These are phyloP conservation scores for Austrolebias charrua DNA, from an alignment of 2,797 vertebrate species.

Conservation along the genomic window DNA sequence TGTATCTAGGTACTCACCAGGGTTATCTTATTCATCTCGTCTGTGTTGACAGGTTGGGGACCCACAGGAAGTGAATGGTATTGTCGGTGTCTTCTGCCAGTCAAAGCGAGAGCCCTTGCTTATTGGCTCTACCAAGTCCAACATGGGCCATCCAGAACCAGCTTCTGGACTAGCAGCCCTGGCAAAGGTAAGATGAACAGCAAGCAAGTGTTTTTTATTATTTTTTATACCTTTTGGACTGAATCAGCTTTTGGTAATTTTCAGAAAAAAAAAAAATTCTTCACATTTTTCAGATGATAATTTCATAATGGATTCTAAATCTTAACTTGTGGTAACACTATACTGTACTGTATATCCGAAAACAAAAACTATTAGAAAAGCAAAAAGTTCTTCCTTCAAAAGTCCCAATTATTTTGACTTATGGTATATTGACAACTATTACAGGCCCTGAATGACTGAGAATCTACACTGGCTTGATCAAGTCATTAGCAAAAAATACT, in stretches of 20 bases:
- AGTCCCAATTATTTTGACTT: too few species aligned
- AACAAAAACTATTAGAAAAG: too few species aligned
- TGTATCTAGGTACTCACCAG: background rate
- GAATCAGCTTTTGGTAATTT: background rate
- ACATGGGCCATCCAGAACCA: slow-evolving; percentile 97
- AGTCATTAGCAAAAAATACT: too few species aligned
- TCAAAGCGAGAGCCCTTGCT: slow-evolving; percentile 82
- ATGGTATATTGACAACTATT: too few species aligned
- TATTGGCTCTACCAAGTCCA: slow-evolving; percentile 96
- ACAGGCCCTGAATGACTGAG: too few species aligned
- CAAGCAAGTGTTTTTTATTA: background rate
- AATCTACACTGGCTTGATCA: too few species aligned
- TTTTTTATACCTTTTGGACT: background rate
- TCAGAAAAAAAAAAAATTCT: too few species aligned
- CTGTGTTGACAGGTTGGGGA: slow-evolving; percentile 86
- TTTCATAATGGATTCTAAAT: too few species aligned
- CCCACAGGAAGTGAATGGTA: slow-evolving; percentile 91
- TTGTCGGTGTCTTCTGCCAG: slow-evolving; percentile 83
- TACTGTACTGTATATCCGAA: too few species aligned
- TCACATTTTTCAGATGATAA: too few species aligned
- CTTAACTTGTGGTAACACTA: too few species aligned
- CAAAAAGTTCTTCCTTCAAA: too few species aligned
- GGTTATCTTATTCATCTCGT: background rate
- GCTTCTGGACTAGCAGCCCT: slow-evolving; percentile 92
- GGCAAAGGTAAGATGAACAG: slow-evolving; percentile 82